Evolutionary conservation across 1,140 invertebrate genomes (phyloP).

Genomic region (Patella vulgata): DNA sequence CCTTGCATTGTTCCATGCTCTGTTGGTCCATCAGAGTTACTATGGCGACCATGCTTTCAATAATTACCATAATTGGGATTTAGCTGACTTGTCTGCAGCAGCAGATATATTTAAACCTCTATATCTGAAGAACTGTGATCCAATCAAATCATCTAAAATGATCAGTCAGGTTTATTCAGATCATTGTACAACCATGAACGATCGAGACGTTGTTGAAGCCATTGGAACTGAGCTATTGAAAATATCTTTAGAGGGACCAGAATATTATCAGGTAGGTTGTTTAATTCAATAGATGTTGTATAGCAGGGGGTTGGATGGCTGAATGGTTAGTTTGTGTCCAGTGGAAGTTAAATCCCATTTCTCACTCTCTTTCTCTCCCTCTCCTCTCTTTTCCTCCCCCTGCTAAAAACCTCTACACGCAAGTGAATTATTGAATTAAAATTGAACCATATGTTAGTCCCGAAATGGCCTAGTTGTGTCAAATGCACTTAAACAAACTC

Average conservation of each 20-base stretch:
- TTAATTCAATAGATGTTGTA: too few species aligned
- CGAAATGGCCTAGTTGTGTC: too few species aligned
- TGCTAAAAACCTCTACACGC: too few species aligned
- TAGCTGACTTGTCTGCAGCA: conserved; percentile 49
- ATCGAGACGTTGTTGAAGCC: conserved; percentile 39
- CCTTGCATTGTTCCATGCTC: conserved; percentile 52
- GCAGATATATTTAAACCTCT: conserved; percentile 49
- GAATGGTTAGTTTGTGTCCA: too few species aligned
- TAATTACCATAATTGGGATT: conserved; percentile 48
- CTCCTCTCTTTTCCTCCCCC: too few species aligned
- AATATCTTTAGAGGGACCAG: neutral
- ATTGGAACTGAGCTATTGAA: conserved; percentile 17
- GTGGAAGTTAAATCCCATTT: too few species aligned
- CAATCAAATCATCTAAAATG: conserved; percentile 34
- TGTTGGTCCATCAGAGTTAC: conserved; percentile 53
- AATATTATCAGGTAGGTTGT: neutral
- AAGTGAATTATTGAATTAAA: too few species aligned
- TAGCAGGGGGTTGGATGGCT: too few species aligned
- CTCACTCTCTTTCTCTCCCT: too few species aligned
- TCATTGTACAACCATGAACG: conserved; percentile 50
- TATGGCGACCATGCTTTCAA: conserved; percentile 51
- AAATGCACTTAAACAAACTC: too few species aligned
- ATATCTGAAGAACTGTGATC: conserved; percentile 12
- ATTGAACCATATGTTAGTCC: too few species aligned
- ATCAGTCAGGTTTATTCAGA: conserved; percentile 47